These are phyloP conservation scores for Sphaeridia pumilis DNA, from an alignment of 2,888 invertebrate genomes.

Conservation along the genomic window DNA sequence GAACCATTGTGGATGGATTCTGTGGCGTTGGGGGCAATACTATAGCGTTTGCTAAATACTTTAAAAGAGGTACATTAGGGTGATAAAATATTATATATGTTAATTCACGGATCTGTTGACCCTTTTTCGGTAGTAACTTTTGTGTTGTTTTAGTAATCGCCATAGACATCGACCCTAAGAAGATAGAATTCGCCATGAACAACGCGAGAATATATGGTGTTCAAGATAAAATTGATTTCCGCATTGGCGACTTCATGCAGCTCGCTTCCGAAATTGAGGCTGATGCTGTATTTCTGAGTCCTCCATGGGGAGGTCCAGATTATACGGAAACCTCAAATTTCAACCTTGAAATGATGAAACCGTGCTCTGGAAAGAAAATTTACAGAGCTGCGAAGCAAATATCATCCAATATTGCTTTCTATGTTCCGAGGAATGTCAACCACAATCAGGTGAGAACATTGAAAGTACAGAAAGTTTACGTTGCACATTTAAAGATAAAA, in stretches of 20 bases:
- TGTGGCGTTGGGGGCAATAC: conserved; percentile 97
- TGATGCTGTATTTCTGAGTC: conserved; percentile 86
- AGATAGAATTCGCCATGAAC: conserved; percentile 75
- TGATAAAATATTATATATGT: no score
- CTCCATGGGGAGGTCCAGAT: conserved; percentile 94
- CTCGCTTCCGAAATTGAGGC: conserved; percentile 54
- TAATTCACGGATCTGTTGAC: background rate
- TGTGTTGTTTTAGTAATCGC: conserved; percentile 59
- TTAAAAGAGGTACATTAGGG: conserved; percentile 54
- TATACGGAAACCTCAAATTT: conserved; percentile 48
- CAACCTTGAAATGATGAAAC: conserved; percentile 46
- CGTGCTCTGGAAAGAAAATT: conserved; percentile 58
- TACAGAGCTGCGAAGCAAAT: conserved; percentile 41
- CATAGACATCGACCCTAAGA: conserved; percentile 85
- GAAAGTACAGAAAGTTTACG: no score
- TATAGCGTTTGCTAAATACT: conserved; percentile 86
- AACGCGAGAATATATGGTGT: conserved; percentile 87
- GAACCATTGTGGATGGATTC: conserved; percentile 85
- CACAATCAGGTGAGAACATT: conserved; percentile 36
- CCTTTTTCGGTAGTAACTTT: background rate
- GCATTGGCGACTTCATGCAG: conserved; percentile 76
- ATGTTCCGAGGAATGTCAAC: background rate
- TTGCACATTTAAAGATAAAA: no score
- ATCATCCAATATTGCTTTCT: background rate
- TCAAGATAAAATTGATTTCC: conserved; percentile 76